Conservation (phyloP, 2,888 invertebrate genomes). For the Glyphotaelius pellucidus region DNA sequence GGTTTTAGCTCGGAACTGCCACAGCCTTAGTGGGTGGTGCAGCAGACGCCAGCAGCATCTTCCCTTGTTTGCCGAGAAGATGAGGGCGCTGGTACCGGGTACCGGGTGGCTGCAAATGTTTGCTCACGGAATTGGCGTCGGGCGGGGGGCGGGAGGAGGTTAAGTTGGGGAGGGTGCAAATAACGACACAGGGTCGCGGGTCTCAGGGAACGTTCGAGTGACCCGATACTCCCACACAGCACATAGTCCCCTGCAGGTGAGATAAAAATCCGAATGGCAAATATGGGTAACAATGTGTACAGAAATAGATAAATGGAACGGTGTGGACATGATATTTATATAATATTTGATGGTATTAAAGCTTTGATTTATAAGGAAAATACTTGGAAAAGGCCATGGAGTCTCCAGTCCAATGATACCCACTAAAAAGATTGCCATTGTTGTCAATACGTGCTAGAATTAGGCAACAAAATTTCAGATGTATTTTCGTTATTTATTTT, state of each 20-base stretch:
- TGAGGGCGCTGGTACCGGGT: neutral
- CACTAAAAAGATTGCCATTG: neutral
- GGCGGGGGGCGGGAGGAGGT: neutral
- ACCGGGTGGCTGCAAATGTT: conserved; percentile 59
- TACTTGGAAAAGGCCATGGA: neutral
- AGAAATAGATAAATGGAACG: neutral
- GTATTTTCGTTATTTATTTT: too few species aligned
- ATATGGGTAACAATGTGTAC: conserved; percentile 9
- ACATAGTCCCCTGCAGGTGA: conserved; percentile 20
- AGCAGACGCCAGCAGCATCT: neutral
- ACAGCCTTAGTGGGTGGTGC: neutral
- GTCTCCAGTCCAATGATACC: neutral
- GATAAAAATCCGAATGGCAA: conserved; percentile 42
- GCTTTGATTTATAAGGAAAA: neutral
- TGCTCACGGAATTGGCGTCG: conserved; percentile 59
- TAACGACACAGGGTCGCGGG: conserved; percentile 6
- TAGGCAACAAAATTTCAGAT: too few species aligned
- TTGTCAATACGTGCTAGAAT: neutral
- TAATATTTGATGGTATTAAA: neutral
- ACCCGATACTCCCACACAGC: neutral
- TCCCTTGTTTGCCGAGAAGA: conserved; percentile 7
- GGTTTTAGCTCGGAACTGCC: neutral
- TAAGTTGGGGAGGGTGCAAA: conserved; percentile 16
- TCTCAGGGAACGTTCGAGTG: neutral
- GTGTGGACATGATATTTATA: neutral